phyloP scores from a whole-genome alignment of 1,140 invertebrate species.

The Conopomorpha cramerella region DNA sequence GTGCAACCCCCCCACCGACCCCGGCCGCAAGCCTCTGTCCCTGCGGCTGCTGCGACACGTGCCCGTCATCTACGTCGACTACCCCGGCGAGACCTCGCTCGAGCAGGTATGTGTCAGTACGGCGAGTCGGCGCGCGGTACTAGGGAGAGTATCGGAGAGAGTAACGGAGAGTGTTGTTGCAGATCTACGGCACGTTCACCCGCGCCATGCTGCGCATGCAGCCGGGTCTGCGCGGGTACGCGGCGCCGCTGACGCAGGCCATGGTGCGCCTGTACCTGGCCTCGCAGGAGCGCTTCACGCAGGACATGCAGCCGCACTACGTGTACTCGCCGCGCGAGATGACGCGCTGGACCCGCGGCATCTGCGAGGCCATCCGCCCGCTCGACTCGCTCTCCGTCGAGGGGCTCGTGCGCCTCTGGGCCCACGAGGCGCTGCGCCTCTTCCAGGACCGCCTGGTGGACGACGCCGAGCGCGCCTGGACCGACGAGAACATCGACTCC shows the following conservation, averaged over 20 bases:
- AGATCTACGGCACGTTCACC: constrained; percentile 98
- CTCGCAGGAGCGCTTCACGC: constrained; percentile 97
- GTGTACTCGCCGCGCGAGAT: constrained; percentile 99
- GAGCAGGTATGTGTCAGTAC: constrained; percentile 90
- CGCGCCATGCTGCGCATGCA: constrained; percentile 95
- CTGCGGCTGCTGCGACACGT: constrained; percentile 94
- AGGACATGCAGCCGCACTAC: constrained; percentile 99
- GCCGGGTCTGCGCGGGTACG: constrained; percentile 86
- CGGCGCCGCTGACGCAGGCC: constrained; percentile 95
- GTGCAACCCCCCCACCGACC: constrained; percentile 99
- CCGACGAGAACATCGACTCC: constrained; percentile 95
- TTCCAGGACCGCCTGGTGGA: constrained; percentile 97
- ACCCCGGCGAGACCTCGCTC: constrained; percentile 95
- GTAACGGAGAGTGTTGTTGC: too few species aligned
- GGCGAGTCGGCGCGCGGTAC: too few species aligned
- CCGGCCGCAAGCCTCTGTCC: constrained; percentile 95
- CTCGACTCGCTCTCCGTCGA: constrained; percentile 90
- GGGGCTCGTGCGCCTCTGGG: constrained; percentile 96
- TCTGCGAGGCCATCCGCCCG: constrained; percentile 96
- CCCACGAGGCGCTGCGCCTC: constrained; percentile 95
- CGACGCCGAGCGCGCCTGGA: constrained; percentile 94
- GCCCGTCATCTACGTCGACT: constrained; percentile 99
- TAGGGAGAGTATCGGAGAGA: too few species aligned
- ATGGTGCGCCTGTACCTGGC: constrained; percentile 99
- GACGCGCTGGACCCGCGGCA: constrained; percentile 98